Evolutionary conservation across 2,888 invertebrate genomes (phyloP).

Genomic region (Agrotis puta): DNA sequence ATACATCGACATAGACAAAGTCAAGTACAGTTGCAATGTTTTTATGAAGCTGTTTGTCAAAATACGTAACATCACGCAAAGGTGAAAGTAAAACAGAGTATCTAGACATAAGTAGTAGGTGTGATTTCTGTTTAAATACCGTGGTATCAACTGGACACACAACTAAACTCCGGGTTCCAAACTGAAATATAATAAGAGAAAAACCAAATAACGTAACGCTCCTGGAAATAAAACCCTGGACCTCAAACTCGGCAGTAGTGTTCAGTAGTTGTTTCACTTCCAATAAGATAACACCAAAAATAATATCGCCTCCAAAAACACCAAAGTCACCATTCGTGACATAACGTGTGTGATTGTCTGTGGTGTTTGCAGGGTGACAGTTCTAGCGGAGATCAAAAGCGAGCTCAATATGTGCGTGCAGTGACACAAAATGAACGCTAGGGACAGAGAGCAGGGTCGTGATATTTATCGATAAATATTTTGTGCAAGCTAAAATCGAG

Average conservation of each 20-base stretch:
- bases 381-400: conserved; percentile 76
- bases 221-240: neutral
- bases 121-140: too few relatives aligned
- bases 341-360: conserved; percentile 36
- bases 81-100: too few relatives aligned
- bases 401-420: conserved; percentile 78
- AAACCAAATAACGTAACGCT: neutral
- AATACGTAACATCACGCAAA: neutral
- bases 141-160: neutral
- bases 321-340: conserved; percentile 6
- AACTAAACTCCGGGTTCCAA: neutral
- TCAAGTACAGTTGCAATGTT: neutral
- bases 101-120: too few relatives aligned
- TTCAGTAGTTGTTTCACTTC: too few relatives aligned
- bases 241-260: too few relatives aligned
- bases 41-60: neutral
- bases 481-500: too few relatives aligned
- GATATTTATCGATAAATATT: conserved; percentile 31
- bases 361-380: conserved; percentile 42
- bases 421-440: conserved; percentile 39
- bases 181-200: neutral
- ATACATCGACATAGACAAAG: neutral
- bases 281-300: too few relatives aligned
- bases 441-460: neutral
- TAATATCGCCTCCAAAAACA: neutral